Evolutionary conservation across 2,797 vertebrate species (phyloP), one percentile per base, ranked within the genome.

Genomic region (Centroberyx gerrardi): DNA sequence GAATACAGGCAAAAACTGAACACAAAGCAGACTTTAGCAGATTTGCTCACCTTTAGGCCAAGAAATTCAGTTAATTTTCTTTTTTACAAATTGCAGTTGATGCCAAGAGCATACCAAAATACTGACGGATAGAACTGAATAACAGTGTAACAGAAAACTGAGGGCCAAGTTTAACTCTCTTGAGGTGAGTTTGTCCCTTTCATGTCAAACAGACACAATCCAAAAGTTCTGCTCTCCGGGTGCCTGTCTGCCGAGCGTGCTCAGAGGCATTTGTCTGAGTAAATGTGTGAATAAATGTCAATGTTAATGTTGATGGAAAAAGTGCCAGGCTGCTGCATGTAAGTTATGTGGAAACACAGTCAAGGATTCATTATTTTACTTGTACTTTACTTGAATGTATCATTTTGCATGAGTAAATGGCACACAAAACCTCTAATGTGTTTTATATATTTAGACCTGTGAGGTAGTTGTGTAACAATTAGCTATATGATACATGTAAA

Each of bases 181-280:
- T 42, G 33, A 58, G 59, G 60, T 40, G 61, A 75, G 61, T 73
- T 40, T 79, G 74, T 67, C 77, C 82, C 76, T 84, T 83, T 83
- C 67, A 64, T 63, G 72, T 84, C 71, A 80, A 1, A 1, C 22
- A n/a, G 69, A 81, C 80, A 72, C 22, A 18, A 86, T 72, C 53
- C 68, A 82, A 63, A 71, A 82, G 81, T 81, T 83, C 81, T 81
- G 73, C 77, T 76, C 72, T 74, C 76, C 22, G 62, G 27, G 54
- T 63, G 52, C 75, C 76, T 63, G 68, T 87, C 81, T 67, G 68
- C 63, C 72, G 66, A 42, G 76, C 58, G 58, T 76, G 63, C 60
- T 83, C 74, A 4, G 38, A 71, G 63, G 42, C 9, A 14, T 44
- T 14, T 44, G 22, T 22, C 22, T 74, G 69, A 84, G 80, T 74